Base-by-base conservation (phyloP, 2,888 invertebrate species). In the Volucella inflata region DNA sequence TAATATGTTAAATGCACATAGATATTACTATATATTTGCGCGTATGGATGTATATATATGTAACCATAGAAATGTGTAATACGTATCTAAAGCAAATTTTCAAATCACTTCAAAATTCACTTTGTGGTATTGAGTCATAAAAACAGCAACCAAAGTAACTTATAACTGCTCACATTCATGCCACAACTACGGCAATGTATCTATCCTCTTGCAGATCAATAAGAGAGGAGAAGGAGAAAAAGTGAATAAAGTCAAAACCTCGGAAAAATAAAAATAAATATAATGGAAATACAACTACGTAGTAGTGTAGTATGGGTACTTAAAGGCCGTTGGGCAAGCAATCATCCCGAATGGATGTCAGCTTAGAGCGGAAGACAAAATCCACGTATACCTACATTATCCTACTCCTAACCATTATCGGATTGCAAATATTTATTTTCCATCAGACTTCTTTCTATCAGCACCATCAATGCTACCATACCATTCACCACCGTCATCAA, bases 361-460 rank as follows among this genome's bases (percentile, higher is more conserved):
- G 78, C 78, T 68, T 62, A 78, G 82, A 48, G 46, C 12, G 38
- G 40, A 48, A 60, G 48, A 21, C 55, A 21, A 67, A 82, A 68
- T 62, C 62, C 78, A 50, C 72, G 72, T 72, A 78, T 44, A 30
- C 30, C 30, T 30, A 30, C 30, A 72, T 67, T 72, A 67, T 67
- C 78, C 48, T 53, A 48, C 59, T 60, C 53, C 68, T 14, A 57
- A 74, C 68, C 78, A 83, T 83, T 83, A 78, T 83, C 83, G 79
- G 68, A 83, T 79, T 78, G 79, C 74, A 79, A 83, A 83, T 83
- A 83, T 83, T 83, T 83, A 79, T 79, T 83, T 78, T 76, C 48
- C 51, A 48, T 42, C 16, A 55, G 72, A 65, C 72, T 82, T 71
- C 77, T 65, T 71, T 74, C 64, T 60, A 72, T 74, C 75, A 67